These are phyloP conservation scores for Macaria liturata DNA, from an alignment of 2,888 invertebrate genomes.

Conservation along the genomic window DNA sequence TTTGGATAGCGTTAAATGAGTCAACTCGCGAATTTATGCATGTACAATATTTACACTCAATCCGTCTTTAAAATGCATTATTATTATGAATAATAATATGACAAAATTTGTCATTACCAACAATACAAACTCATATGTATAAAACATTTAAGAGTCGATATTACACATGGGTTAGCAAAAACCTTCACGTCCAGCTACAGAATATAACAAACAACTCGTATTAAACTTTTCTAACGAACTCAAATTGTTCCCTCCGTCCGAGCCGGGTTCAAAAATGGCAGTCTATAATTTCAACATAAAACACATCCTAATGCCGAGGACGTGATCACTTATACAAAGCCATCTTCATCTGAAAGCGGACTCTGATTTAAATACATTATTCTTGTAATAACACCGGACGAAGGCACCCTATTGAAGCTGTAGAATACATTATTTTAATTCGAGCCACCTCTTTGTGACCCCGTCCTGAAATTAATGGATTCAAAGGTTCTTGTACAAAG, in stretches of 20 bases:
- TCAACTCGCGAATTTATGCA: no score
- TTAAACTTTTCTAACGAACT: conserved; percentile 74
- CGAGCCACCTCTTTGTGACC: conserved; percentile 81
- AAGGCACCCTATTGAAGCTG: conserved; percentile 78
- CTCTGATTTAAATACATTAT: conserved; percentile 82
- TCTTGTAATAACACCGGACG: conserved; percentile 82
- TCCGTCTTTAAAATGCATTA: no score
- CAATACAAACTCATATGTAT: no score
- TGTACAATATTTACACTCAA: no score
- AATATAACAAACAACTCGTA: conserved; percentile 11
- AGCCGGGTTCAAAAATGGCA: conserved; percentile 74
- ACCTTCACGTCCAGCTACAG: no score
- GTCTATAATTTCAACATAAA: conserved; percentile 83
- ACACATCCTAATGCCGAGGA: conserved; percentile 79
- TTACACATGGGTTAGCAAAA: no score
- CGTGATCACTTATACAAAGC: conserved; percentile 82
- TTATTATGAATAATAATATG: no score
- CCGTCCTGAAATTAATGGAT: conserved; percentile 80
- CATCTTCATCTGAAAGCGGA: conserved; percentile 80
- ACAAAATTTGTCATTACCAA: no score
- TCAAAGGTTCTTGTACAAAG: conserved; percentile 82
- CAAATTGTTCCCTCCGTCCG: conserved; percentile 64
- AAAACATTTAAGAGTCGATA: no score
- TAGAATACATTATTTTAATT: conserved; percentile 83
- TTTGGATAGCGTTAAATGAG: no score